Base-by-base conservation (phyloP, 1,140 invertebrate genomes). In the Megalopta genalis region DNA sequence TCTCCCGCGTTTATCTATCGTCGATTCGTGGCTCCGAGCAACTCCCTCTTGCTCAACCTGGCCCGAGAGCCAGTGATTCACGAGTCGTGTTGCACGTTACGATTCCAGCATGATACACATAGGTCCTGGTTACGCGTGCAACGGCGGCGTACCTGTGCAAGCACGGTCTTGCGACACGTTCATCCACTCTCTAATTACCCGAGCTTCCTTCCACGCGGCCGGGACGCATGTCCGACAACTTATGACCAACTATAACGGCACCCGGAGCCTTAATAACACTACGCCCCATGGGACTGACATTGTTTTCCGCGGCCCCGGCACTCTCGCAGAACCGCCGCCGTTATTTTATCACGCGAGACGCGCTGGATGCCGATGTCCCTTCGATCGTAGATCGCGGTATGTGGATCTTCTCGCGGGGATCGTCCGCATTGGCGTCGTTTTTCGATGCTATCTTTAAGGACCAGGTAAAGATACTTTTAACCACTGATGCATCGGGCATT, bases 31-130 rank as follows among this genome's bases (percentile, higher is more conserved):
- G 66, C 62, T 46, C 18, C 80, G 59, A 78, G 65, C 77, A 46
- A 68, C 81, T 83, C 66, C 68, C 63, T 83, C 62, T 84, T 84
- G 46, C 81, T 72, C 82, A 83, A 84, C 77, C 42, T 9, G 49
- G 39, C 65, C 46, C 49, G 37, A 46, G 25, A 12, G 63, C 83
- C 83, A 85, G 88, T 89, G 88, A 89, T 87, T 89, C 88, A 89
- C 82, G 84, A 87, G 82, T 87, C 80, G 78, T 82, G 83, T 84
- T 72, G 71, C 68, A 82, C 46, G 75, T 83, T 84, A 83, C 71
- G 81, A 80, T 80, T 67, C 80, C 77, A 82, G 25, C 8, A 21
- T 57, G 68, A 77, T 70, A 77, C 62, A 83, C 46, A 77, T 59
- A 62, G 39, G 46, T 3, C 32, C 21, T 6, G 27, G 16, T 21